These are phyloP conservation scores for Apodemus agrarius DNA, from an alignment of 2,797 vertebrate species.

Conservation along the genomic window DNA sequence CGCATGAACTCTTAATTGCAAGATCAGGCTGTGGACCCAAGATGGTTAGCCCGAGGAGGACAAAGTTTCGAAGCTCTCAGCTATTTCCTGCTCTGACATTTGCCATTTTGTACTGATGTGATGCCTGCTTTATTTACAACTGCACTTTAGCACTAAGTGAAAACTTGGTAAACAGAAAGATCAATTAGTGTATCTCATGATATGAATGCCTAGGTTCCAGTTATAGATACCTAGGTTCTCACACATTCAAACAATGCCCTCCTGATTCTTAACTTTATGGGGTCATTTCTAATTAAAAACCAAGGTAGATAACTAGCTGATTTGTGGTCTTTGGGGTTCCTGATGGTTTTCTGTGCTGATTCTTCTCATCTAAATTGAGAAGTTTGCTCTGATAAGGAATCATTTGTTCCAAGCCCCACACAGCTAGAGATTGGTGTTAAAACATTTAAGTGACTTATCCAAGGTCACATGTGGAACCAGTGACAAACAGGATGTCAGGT, in stretches of 20 bases:
- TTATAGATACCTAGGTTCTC: background rate
- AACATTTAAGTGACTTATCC: slow-evolving; percentile 44
- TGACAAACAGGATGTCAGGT: slow-evolving; percentile 55
- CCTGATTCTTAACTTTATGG: background rate
- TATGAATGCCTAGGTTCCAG: background rate
- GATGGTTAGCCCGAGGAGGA: background rate
- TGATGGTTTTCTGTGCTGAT: background rate
- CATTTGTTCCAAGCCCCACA: background rate
- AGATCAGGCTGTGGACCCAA: background rate
- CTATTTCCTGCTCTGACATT: background rate
- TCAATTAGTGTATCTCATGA: background rate
- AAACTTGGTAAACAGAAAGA: background rate
- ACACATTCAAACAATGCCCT: background rate
- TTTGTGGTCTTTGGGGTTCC: background rate
- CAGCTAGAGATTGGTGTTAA: background rate
- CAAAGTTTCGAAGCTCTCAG: background rate
- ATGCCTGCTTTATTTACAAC: background rate
- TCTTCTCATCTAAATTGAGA: background rate
- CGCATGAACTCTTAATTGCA: background rate
- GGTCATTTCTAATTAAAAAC: background rate
- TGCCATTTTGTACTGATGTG: background rate
- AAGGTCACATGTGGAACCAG: slow-evolving; percentile 37
- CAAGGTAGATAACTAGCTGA: fast-evolving
- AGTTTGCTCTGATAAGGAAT: background rate
- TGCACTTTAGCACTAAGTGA: background rate